Conservation (phyloP, 92 coral and sea anemone genomes). For the Bergia puertoricense region DNA sequence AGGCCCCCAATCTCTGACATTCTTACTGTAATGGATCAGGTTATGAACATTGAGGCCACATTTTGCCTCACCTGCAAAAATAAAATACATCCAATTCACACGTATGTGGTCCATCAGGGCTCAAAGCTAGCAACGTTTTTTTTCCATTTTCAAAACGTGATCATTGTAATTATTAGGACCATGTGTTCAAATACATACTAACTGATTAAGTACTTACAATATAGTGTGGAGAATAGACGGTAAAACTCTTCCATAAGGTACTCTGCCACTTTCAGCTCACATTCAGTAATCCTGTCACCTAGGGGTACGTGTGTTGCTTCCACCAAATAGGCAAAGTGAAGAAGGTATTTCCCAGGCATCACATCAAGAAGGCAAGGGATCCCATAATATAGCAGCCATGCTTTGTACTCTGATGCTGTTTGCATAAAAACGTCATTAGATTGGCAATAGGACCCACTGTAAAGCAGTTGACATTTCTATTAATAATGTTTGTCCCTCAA, state of each 20-base stretch:
- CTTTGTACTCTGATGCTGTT: conserved; percentile 40
- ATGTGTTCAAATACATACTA: too few relatives aligned
- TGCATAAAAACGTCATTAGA: too few relatives aligned
- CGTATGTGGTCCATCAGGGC: too few relatives aligned
- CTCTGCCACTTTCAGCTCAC: conserved; percentile 16
- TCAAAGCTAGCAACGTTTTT: too few relatives aligned
- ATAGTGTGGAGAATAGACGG: not conserved
- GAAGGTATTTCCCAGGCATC: not conserved
- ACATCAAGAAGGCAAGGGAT: conserved; percentile 24
- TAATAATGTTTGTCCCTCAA: too few relatives aligned
- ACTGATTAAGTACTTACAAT: conserved; percentile 6
- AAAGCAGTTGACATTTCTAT: too few relatives aligned
- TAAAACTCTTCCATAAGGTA: not conserved
- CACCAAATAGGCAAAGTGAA: conserved; percentile 36
- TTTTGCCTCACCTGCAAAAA: conserved; percentile 11
- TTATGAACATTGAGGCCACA: conserved; percentile 41
- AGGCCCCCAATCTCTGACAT: conserved; percentile 23
- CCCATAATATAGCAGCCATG: conserved; percentile 27
- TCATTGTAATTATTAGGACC: too few relatives aligned
- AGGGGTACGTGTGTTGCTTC: conserved; percentile 2
- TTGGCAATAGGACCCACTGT: too few relatives aligned
- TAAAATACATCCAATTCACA: not conserved
- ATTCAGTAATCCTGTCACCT: conserved; percentile 5
- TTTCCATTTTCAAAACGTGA: too few relatives aligned
- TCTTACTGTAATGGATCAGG: not conserved